These are phyloP conservation scores for Gasteruption jaculator DNA, from an alignment of 2,888 invertebrate species.

Conservation along the genomic window DNA sequence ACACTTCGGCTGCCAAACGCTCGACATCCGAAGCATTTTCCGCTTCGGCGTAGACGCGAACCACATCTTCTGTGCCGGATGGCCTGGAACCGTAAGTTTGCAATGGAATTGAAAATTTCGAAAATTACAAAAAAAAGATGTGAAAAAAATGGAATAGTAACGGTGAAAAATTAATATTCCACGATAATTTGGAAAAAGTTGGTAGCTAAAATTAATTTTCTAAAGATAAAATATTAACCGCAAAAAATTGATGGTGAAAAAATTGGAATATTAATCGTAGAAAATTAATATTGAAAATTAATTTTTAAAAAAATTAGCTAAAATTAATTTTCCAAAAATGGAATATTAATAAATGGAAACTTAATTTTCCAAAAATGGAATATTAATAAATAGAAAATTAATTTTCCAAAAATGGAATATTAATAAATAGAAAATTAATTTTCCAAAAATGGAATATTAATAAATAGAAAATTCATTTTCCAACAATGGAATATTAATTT, in stretches of 20 bases:
- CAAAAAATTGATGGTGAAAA: too few species aligned
- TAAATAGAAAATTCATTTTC: slow-evolving; percentile 2
- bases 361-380: slow-evolving; percentile 21
- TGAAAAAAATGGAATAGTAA: not conserved
- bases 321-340: not conserved
- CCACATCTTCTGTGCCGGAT: slow-evolving; percentile 96
- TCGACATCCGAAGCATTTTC: slow-evolving; percentile 67
- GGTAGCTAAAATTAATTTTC: too few species aligned
- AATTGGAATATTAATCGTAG: too few species aligned
- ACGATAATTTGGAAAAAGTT: too few species aligned
- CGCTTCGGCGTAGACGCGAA: slow-evolving; percentile 95
- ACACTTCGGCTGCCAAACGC: slow-evolving; percentile 71
- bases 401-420: too few species aligned
- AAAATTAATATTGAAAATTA: slow-evolving; percentile 1
- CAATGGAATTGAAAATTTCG: not conserved
- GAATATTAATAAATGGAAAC: too few species aligned
- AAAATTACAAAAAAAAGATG: slow-evolving; percentile 1
- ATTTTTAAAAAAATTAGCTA: slow-evolving; percentile 2
- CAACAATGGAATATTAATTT: not conserved
- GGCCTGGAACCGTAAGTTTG: slow-evolving; percentile 63
- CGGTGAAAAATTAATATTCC: not conserved
- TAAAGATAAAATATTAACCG: slow-evolving; percentile 13
- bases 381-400: slow-evolving; percentile 3
- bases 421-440: not conserved
- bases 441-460: slow-evolving; percentile 1